Base-by-base conservation (phyloP, 2,113 vertebrate genomes). In the Epinephelus cyanopodus region DNA sequence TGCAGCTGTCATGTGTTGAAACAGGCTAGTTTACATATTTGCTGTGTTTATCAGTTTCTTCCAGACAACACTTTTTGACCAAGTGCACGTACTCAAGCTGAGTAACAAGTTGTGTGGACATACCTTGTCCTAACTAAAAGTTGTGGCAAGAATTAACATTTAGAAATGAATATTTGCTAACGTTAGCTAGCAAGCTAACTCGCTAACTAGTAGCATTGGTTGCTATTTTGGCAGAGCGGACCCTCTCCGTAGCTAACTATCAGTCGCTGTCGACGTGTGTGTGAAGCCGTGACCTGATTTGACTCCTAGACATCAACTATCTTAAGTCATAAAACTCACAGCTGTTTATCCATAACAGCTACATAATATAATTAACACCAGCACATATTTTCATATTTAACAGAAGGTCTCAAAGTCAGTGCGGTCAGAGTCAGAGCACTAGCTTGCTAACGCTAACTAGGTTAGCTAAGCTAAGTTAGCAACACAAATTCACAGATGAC, bases 391-490 rank as follows among this genome's bases (percentile, higher is more conserved):
- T 18, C 0, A 0, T 39, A 18, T 14, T 57, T 17, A 33, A 12
- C 47, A 18, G 1, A 23, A 52, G 8, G 23, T n/a, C 13, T 74
- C 53, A 82, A 85, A 85, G 81, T 88, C 82, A 83, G 33, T 1
- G 74, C 63, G 81, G 78, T 90, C 84, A 85, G 77, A 53, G 42
- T 56, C 27, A 29, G 1, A 68, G 6, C 0, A 70, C 39, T 25
- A 79, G 61, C 62, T 10, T 5, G 18, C 73, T 19, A 47, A 4
- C 6, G 83, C 85, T 84, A 82, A 84, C 82, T 65, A 71, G 71
- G 57, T 56, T 2, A 60, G 80, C 72, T 80, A 68, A 74, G 77
- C 77, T 69, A 85, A 23, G 14, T 80, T 83, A 62, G 80, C 86
- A 1, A 10, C 56, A 64, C 52, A 53, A 60, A 77, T 70, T 25